These are phyloP conservation scores for Acipenser oxyrinchus DNA, from an alignment of 2,797 vertebrate species.

Conservation along the genomic window DNA sequence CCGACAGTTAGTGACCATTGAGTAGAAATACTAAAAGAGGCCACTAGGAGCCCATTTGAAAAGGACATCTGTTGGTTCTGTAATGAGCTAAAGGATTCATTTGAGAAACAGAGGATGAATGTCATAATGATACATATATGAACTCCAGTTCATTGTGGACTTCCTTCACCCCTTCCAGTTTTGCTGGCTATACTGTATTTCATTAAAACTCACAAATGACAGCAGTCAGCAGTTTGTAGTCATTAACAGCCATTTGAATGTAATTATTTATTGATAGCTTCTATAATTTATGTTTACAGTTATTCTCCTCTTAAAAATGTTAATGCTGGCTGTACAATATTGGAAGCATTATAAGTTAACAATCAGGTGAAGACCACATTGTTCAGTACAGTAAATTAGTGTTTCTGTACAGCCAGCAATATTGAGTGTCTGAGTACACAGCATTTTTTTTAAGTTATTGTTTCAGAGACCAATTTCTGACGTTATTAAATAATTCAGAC, in stretches of 20 bases:
- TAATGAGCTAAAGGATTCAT: too few relatives aligned
- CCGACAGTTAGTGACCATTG: too few relatives aligned
- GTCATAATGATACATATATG: constrained; percentile 35
- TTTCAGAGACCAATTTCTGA: constrained; percentile 3
- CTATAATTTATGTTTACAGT: constrained; percentile 57
- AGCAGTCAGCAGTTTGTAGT: constrained; percentile 65
- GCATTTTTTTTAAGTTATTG: background rate
- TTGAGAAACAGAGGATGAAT: constrained; percentile 32
- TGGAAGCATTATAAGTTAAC: constrained; percentile 39
- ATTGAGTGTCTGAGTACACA: background rate
- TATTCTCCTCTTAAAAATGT: constrained; percentile 37
- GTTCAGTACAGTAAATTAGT: constrained; percentile 35
- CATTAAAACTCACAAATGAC: constrained; percentile 56
- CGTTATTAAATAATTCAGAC: constrained; percentile 10
- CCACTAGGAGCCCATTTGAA: too few relatives aligned
- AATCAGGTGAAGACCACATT: constrained; percentile 39
- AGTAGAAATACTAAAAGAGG: too few relatives aligned
- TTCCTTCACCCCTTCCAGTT: constrained; percentile 10
- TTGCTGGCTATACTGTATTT: constrained; percentile 19
- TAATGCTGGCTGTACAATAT: constrained; percentile 37
- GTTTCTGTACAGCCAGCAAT: constrained; percentile 19
- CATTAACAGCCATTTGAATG: constrained; percentile 68
- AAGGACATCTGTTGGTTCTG: too few relatives aligned
- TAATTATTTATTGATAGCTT: constrained; percentile 74
- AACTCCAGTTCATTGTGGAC: constrained; percentile 55